These are phyloP conservation scores for Promerops cafer DNA, from an alignment of 2,113 vertebrate species.

Conservation along the genomic window DNA sequence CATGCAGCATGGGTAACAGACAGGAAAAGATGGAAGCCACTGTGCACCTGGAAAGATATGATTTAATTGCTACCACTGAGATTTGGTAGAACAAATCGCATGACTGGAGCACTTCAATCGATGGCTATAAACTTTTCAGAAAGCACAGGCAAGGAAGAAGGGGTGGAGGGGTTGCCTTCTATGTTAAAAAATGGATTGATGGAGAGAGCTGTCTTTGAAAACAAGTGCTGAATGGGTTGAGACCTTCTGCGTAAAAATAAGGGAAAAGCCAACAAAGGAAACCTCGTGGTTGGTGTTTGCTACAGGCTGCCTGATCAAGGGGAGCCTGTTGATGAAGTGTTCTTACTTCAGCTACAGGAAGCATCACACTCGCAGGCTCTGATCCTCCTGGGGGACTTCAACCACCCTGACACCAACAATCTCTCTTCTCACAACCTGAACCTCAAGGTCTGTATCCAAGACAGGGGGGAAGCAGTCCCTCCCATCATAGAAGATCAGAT, in stretches of 20 bases:
- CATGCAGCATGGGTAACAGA: neutral
- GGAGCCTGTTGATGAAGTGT: neutral
- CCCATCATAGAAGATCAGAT: neutral
- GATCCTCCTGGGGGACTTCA: neutral
- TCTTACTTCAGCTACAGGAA: neutral
- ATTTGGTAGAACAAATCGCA: neutral
- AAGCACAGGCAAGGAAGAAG: neutral
- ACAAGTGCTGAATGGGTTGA: neutral
- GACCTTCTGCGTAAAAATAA: neutral
- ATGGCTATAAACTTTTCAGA: neutral
- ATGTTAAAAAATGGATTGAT: neutral
- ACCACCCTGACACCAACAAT: neutral
- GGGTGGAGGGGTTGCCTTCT: neutral
- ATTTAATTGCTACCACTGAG: neutral
- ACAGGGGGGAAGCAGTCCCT: neutral
- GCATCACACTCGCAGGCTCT: neutral
- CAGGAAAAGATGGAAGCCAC: neutral
- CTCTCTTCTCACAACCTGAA: neutral
- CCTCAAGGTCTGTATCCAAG: neutral
- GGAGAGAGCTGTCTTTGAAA: neutral
- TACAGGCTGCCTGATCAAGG: neutral
- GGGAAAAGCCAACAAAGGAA: neutral
- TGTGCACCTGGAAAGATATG: neutral
- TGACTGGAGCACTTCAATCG: neutral
- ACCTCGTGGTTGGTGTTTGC: neutral